Conservation (phyloP, 2,797 vertebrate species). For the Melanotaenia pygmaea region DNA sequence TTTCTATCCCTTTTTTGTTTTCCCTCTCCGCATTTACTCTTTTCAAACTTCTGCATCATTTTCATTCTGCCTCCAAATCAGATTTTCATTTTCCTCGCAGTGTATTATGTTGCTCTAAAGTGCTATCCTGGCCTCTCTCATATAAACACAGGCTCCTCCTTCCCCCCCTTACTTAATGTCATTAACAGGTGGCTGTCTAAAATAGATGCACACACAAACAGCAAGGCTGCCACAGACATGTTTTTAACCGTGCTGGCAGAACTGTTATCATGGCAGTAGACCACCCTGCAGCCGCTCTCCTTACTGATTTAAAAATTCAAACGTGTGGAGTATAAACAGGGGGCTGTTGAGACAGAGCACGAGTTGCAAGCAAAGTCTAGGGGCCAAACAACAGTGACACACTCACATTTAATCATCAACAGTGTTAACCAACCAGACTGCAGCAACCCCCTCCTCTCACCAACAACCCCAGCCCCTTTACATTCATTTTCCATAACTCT, state of each 20-base stretch:
- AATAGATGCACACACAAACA: conserved; percentile 75
- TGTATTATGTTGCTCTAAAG: conserved; percentile 62
- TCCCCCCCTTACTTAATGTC: conserved; percentile 78
- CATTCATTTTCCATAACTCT: conserved; percentile 74
- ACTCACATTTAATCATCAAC: conserved; percentile 57
- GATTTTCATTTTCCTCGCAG: conserved; percentile 41
- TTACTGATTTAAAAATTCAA: conserved; percentile 45
- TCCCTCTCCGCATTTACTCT: not conserved
- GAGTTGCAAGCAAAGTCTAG: conserved; percentile 28
- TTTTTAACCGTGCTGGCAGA: conserved; percentile 52
- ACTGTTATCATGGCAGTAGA: conserved; percentile 42
- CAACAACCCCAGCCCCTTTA: conserved; percentile 62
- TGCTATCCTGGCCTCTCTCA: conserved; percentile 39
- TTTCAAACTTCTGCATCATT: not conserved
- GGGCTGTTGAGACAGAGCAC: conserved; percentile 26
- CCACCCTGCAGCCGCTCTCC: conserved; percentile 51
- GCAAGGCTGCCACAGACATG: conserved; percentile 53
- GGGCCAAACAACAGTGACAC: conserved; percentile 23
- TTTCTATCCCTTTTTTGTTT: not conserved
- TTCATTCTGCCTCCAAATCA: conserved; percentile 30
- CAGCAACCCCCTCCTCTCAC: conserved; percentile 41
- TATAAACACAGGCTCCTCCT: conserved; percentile 73
- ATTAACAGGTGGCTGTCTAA: conserved; percentile 87
- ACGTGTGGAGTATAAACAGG: conserved; percentile 35
- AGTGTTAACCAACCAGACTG: conserved; percentile 59